A percentile compares a stretch with the other conserved stretches of the same genome.
Evolutionary conservation across 1,140 invertebrate species (phyloP).

Genomic region (Sesamia nonagrioides): DNA sequence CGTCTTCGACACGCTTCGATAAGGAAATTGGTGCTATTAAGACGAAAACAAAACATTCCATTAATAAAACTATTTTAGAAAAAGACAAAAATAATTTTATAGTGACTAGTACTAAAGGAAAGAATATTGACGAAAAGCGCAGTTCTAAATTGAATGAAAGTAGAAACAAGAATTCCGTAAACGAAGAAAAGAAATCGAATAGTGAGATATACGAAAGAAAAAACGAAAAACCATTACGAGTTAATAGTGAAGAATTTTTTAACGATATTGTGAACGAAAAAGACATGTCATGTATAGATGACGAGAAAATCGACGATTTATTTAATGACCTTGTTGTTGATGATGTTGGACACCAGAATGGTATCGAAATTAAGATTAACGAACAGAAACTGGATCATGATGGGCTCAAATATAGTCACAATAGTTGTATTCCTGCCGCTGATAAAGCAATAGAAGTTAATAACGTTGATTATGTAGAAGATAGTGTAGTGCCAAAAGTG

Average conservation of each 20-base stretch:
- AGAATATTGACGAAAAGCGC: conserved; percentile 70
- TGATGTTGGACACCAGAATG: conserved; percentile 56
- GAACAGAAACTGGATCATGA: conserved; percentile 58
- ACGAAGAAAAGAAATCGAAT: conserved; percentile 70
- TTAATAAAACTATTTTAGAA: conserved; percentile 83
- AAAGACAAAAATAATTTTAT: conserved; percentile 84
- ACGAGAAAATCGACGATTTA: conserved; percentile 78
- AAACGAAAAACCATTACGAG: conserved; percentile 54
- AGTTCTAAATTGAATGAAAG: conserved; percentile 71
- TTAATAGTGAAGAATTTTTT: conserved; percentile 76
- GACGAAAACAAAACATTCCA: conserved; percentile 86
- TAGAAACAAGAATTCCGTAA: conserved; percentile 65
- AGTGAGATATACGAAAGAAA: conserved; percentile 67
- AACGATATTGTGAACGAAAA: conserved; percentile 75
- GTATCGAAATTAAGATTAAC: conserved; percentile 58
- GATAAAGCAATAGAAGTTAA: conserved; percentile 67
- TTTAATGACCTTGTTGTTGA: conserved; percentile 74
- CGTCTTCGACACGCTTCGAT: conserved; percentile 67
- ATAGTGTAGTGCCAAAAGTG: conserved; percentile 83
- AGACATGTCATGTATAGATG: conserved; percentile 71
- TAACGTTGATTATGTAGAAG: conserved; percentile 70
- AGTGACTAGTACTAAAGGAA: conserved; percentile 79
- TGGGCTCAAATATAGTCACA: conserved; percentile 73
- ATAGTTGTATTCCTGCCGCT: conserved; percentile 69
- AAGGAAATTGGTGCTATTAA: conserved; percentile 86